Percentiles rank a stretch among this genome's conserved stretches.
These are phyloP conservation scores for Parazoanthus atlanticus DNA, from an alignment of 92 coral and sea anemone species.

Conservation along the genomic window DNA sequence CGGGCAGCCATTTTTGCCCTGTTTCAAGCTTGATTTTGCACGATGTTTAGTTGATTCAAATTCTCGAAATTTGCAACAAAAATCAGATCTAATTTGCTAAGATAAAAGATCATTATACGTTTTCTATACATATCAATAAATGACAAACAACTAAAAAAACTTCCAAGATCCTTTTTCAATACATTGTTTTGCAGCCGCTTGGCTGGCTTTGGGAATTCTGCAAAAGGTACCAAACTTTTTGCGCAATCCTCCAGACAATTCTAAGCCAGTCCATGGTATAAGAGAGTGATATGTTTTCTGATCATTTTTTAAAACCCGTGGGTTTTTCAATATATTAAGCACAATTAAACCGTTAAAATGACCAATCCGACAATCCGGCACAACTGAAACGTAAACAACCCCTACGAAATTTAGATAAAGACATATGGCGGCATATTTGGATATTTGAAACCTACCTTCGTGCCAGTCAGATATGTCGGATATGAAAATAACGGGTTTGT, in stretches of 20 bases:
- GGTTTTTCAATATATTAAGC: conserved; percentile 24
- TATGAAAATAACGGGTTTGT: conserved; percentile 3
- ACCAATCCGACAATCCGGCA: conserved; percentile 15
- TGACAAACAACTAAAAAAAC: too few species aligned
- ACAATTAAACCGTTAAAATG: conserved; percentile 2
- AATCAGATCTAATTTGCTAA: too few species aligned
- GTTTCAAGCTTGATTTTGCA: too few species aligned
- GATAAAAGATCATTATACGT: too few species aligned
- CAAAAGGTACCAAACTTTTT: too few species aligned
- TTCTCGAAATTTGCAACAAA: too few species aligned
- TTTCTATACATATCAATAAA: too few species aligned
- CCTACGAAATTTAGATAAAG: conserved; percentile 17
- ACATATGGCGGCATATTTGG: conserved; percentile 14
- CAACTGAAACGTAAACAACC: conserved; percentile 29
- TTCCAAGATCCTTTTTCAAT: too few species aligned
- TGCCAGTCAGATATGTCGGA: neutral
- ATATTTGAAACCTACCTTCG: conserved; percentile 7
- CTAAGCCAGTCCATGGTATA: neutral
- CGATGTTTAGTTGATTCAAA: too few species aligned
- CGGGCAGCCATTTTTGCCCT: too few species aligned
- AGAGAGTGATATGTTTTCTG: conserved; percentile 11
- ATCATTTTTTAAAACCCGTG: conserved; percentile 32
- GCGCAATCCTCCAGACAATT: conserved; percentile 1
- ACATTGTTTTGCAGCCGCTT: too few species aligned
- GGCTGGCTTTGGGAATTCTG: neutral